Evolutionary conservation across 2,888 invertebrate genomes (phyloP).

Genomic region (Campoletis raptor): DNA sequence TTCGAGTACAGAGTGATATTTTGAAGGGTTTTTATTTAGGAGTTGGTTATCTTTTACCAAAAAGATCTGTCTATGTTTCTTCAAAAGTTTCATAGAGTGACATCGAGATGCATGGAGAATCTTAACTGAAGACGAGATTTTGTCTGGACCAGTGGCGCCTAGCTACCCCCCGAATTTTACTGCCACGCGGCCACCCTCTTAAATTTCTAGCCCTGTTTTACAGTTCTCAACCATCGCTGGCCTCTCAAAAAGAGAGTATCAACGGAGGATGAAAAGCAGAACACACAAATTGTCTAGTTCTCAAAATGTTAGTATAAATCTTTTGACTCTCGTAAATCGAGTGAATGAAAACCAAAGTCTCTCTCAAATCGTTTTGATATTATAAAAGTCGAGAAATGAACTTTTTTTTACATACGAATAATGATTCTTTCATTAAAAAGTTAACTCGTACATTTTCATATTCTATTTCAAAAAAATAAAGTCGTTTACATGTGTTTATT

Average conservation of each 20-base stretch:
- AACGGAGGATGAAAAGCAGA: slow-evolving; percentile 55
- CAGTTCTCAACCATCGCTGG: background rate
- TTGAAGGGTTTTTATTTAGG: slow-evolving; percentile 37
- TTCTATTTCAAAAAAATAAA: too few species aligned
- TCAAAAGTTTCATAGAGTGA: slow-evolving; percentile 18
- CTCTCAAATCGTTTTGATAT: background rate
- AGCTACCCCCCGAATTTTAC: slow-evolving; percentile 46
- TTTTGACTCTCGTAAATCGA: background rate
- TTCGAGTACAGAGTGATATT: background rate
- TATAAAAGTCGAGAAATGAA: background rate
- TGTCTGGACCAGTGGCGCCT: slow-evolving; percentile 54
- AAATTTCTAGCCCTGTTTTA: slow-evolving; percentile 28
- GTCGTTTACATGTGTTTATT: background rate
- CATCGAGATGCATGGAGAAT: slow-evolving; percentile 25
- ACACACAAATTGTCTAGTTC: slow-evolving; percentile 26
- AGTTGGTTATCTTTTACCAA: slow-evolving; percentile 42
- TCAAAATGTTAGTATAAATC: slow-evolving; percentile 25
- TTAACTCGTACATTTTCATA: background rate
- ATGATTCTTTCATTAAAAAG: background rate
- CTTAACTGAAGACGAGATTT: slow-evolving; percentile 8
- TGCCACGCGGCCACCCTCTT: slow-evolving; percentile 46
- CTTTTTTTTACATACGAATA: background rate
- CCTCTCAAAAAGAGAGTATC: slow-evolving; percentile 35
- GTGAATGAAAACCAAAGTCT: slow-evolving; percentile 5
- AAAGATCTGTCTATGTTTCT: slow-evolving; percentile 19